Conservation (phyloP, 1,140 invertebrate species). For the Bombyx mori region ASM3026992v2 NC_085128.1:5617501-5618000, state of each 20-base stretch:
- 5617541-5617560: too few species aligned
- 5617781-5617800: slow-evolving; percentile 72
- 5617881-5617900: slow-evolving; percentile 25
- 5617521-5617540: too few species aligned
- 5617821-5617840: slow-evolving; percentile 56
- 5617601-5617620: neutral
- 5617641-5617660: neutral
- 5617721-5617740: slow-evolving; percentile 60
- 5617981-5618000: too few species aligned
- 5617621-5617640: neutral
- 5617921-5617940: slow-evolving; percentile 1
- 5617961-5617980: slow-evolving; percentile 4
- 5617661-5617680: slow-evolving; percentile 6
- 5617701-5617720: slow-evolving; percentile 44
- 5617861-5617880: slow-evolving; percentile 37
- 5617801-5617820: slow-evolving; percentile 61
- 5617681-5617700: slow-evolving; percentile 37
- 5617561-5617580: too few species aligned
- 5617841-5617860: slow-evolving; percentile 59
- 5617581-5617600: neutral
- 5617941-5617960: slow-evolving; percentile 12
- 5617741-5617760: slow-evolving; percentile 68
- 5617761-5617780: slow-evolving; percentile 65
- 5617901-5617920: slow-evolving; percentile 1
- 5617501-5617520: too few species aligned